Conservation (phyloP, 2,113 vertebrate genomes). For the Archocentrus centrarchus region DNA sequence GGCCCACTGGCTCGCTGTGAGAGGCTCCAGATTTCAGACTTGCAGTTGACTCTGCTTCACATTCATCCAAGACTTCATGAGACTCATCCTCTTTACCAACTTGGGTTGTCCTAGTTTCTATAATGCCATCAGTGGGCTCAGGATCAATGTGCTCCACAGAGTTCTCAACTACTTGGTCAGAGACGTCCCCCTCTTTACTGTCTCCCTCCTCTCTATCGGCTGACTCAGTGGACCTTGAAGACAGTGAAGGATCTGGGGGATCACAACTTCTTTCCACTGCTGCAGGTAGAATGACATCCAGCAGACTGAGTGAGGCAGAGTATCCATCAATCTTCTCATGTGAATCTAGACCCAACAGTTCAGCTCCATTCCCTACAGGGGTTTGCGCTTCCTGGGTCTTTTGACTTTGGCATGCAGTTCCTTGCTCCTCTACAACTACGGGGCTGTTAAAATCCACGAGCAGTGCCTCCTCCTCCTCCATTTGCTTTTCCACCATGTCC, state of each 20-base stretch:
- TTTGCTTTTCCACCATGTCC: conserved; percentile 74
- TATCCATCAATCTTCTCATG: conserved; percentile 24
- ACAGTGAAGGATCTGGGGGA: background rate
- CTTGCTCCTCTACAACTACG: conserved; percentile 47
- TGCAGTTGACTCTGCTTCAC: conserved; percentile 17
- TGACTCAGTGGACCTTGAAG: background rate
- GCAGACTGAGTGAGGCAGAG: conserved; percentile 61
- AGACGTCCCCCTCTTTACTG: conserved; percentile 24
- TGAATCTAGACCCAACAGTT: conserved; percentile 41
- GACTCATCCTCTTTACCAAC: conserved; percentile 7
- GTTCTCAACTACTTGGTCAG: conserved; percentile 30
- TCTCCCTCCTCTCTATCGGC: conserved; percentile 24
- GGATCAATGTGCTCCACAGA: conserved; percentile 13
- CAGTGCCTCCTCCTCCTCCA: conserved; percentile 67
- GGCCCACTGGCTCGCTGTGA: conserved; percentile 53
- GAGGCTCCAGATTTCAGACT: background rate
- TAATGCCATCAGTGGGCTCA: background rate
- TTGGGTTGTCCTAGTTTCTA: background rate
- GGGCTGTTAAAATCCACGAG: conserved; percentile 81
- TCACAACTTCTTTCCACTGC: conserved; percentile 63
- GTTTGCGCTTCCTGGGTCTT: conserved; percentile 30
- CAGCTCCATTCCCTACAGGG: conserved; percentile 4
- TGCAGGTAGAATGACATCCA: conserved; percentile 79
- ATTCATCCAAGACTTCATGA: background rate
- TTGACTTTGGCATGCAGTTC: background rate